Percentiles rank a stretch among this genome's conserved stretches.
These are phyloP conservation scores for Lithophane ornitopus DNA, from an alignment of 2,888 invertebrate species.

Conservation along the genomic window DNA sequence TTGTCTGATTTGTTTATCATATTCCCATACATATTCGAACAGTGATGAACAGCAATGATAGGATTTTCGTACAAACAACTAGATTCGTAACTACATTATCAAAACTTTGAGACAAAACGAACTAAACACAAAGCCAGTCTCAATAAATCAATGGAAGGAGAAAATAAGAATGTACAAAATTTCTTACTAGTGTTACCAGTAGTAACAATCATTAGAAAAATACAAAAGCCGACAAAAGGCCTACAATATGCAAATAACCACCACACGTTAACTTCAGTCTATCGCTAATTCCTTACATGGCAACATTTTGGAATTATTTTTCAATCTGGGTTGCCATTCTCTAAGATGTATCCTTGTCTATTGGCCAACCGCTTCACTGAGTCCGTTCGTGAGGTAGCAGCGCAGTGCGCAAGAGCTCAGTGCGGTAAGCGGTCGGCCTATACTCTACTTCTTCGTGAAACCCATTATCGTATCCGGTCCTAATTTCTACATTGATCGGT, in stretches of 20 bases:
- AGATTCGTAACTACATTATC: slow-evolving; percentile 39
- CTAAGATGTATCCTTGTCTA: background rate
- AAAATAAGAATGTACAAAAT: slow-evolving; percentile 54
- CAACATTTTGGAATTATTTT: slow-evolving; percentile 60
- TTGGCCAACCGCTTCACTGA: too few relatives aligned
- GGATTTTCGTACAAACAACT: slow-evolving; percentile 48
- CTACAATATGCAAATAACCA: slow-evolving; percentile 59
- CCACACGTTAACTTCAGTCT: slow-evolving; percentile 66
- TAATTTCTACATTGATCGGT: background rate
- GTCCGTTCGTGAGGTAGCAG: too few relatives aligned
- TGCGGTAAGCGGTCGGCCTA: too few relatives aligned
- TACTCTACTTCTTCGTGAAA: too few relatives aligned
- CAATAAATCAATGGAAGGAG: slow-evolving; percentile 42
- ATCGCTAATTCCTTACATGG: slow-evolving; percentile 42
- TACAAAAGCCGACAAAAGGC: slow-evolving; percentile 72
- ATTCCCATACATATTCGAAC: too few relatives aligned
- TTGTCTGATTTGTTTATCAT: too few relatives aligned
- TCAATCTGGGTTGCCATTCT: background rate
- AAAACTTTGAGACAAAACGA: slow-evolving; percentile 46
- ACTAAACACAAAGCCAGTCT: slow-evolving; percentile 48
- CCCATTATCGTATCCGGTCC: too few relatives aligned
- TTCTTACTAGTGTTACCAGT: slow-evolving; percentile 37
- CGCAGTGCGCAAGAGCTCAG: too few relatives aligned
- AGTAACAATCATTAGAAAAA: slow-evolving; percentile 59
- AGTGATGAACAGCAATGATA: background rate